These are phyloP conservation scores for Girardinichthys multiradiatus DNA, from an alignment of 2,113 vertebrate genomes.

Conservation along the genomic window DNA sequence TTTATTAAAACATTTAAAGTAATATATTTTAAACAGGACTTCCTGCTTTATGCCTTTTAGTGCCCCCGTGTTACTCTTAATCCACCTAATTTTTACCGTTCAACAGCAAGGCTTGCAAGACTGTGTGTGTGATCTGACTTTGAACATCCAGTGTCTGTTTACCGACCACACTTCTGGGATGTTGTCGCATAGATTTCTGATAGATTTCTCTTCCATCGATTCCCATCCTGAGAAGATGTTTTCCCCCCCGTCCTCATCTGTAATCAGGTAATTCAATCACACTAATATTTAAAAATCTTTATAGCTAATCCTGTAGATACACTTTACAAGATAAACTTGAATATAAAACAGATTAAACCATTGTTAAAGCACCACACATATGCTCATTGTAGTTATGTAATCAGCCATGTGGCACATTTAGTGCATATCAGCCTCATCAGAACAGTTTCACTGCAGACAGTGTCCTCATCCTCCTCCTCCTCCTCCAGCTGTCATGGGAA, in stretches of 20 bases:
- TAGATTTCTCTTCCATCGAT: constrained; percentile 25
- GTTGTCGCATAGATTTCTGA: constrained; percentile 42
- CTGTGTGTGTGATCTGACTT: constrained; percentile 72
- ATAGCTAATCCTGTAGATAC: background rate
- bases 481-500: constrained; percentile 59
- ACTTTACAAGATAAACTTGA: background rate
- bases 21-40: background rate
- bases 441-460: constrained; percentile 10
- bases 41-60: background rate
- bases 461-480: background rate
- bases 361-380: background rate
- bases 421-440: constrained; percentile 15
- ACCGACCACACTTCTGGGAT: constrained; percentile 46
- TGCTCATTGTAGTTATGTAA: constrained; percentile 3
- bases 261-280: constrained; percentile 7
- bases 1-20: background rate
- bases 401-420: background rate
- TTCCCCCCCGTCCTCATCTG: background rate
- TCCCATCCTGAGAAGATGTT: constrained; percentile 1
- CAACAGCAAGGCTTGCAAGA: constrained; percentile 51
- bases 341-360: background rate
- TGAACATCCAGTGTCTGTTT: constrained; percentile 65
- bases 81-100: constrained; percentile 22
- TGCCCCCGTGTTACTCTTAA: background rate
- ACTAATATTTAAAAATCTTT: constrained; percentile 15